A percentile compares a stretch with the other conserved stretches of the same genome.
Conservation (phyloP, 2,797 vertebrate species). For the Euthynnus affinis region DNA sequence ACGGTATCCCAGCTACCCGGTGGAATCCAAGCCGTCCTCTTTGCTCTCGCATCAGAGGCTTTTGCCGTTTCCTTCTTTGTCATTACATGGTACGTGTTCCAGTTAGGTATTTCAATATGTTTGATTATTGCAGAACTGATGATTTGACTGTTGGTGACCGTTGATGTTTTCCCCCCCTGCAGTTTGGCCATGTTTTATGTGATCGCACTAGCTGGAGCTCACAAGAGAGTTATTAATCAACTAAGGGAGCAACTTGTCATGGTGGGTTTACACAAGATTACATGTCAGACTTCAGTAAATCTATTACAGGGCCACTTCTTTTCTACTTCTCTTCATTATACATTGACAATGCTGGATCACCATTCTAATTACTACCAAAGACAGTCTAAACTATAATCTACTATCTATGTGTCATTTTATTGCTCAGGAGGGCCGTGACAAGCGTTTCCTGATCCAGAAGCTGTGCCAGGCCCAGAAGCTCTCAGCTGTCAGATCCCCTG, state of each 20-base stretch:
- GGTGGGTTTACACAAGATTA: slow-evolving; percentile 83
- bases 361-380: not conserved
- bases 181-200: slow-evolving; percentile 96
- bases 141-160: not conserved
- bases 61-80: slow-evolving; percentile 95
- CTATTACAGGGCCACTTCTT: not conserved
- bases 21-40: slow-evolving; percentile 75
- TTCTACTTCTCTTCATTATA: not conserved
- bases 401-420: slow-evolving; percentile 13
- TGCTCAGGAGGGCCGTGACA: slow-evolving; percentile 90
- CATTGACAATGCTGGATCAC: not conserved
- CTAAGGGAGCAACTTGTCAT: slow-evolving; percentile 92
- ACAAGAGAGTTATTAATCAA: slow-evolving; percentile 91
- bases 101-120: not conserved
- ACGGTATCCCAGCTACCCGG: slow-evolving; percentile 82
- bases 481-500: slow-evolving; percentile 8
- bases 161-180: slow-evolving; percentile 38
- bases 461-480: slow-evolving; percentile 87
- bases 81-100: slow-evolving; percentile 87
- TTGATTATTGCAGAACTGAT: not conserved
- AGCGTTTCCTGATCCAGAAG: slow-evolving; percentile 92
- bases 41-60: slow-evolving; percentile 89
- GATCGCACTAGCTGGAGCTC: slow-evolving; percentile 93
- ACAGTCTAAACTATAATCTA: not conserved
- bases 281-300: not conserved